Evolutionary conservation across 2,797 vertebrate species (phyloP).

Genomic region (Rhinichthys osculus): DNA sequence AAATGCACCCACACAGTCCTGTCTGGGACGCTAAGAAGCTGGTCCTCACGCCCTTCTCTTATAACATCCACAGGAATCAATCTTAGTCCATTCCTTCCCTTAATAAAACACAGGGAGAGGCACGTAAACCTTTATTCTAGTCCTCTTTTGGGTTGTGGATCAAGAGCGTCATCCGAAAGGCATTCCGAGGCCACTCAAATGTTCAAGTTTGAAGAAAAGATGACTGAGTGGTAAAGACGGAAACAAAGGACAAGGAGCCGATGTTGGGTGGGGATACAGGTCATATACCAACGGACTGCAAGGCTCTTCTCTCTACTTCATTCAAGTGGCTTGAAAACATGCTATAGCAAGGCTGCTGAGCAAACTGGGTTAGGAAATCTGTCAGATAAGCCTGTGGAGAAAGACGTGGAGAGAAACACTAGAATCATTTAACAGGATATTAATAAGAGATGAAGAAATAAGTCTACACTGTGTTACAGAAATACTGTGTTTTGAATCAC

Average conservation of each 20-base stretch:
- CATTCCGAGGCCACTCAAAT: constrained; percentile 40
- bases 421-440: neutral
- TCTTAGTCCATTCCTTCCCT: constrained; percentile 42
- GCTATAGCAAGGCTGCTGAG: constrained; percentile 96
- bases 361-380: constrained; percentile 96
- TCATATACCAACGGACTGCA: constrained; percentile 95
- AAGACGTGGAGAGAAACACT: neutral
- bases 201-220: constrained; percentile 44
- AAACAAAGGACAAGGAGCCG: constrained; percentile 41
- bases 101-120: constrained; percentile 18
- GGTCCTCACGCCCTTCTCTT: constrained; percentile 22
- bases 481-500: neutral
- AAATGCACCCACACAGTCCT: constrained; percentile 12
- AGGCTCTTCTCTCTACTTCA: constrained; percentile 88
- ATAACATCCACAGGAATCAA: constrained; percentile 42
- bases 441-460: neutral
- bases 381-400: constrained; percentile 91
- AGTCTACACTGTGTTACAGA: too few relatives aligned
- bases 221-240: constrained; percentile 50
- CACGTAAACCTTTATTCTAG: constrained; percentile 2
- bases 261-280: constrained; percentile 39
- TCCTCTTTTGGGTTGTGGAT: constrained; percentile 38
- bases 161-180: constrained; percentile 25
- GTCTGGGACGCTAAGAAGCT: constrained; percentile 38
- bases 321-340: constrained; percentile 97